Percentiles rank a stretch among this genome's conserved stretches.
These are phyloP conservation scores for Dendronephthya gigantea DNA, from an alignment of 64 coral and sea anemone genomes.

Conservation along the genomic window DNA sequence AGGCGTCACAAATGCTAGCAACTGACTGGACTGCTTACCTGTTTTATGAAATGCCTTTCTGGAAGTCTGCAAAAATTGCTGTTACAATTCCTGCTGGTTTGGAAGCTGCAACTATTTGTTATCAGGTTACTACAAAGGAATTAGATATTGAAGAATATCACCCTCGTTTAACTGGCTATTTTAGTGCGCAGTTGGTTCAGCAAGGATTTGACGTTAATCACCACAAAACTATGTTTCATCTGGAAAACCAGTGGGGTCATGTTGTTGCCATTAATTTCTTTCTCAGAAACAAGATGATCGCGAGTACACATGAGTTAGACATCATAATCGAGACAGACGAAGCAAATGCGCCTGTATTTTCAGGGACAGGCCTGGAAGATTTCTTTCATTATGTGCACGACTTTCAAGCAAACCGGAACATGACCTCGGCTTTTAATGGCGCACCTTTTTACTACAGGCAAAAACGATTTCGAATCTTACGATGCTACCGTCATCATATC, in stretches of 20 bases:
- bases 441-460: not conserved
- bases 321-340: not conserved
- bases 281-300: not conserved
- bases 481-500: not conserved
- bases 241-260: conserved; percentile 8
- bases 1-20: not conserved
- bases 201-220: not conserved
- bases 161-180: not conserved
- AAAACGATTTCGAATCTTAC: not conserved
- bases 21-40: not conserved
- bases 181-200: not conserved
- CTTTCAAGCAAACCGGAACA: not conserved
- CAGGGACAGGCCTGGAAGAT: not conserved
- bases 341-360: not conserved
- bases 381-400: not conserved
- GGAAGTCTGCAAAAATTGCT: not conserved
- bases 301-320: not conserved
- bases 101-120: not conserved
- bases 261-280: conserved; percentile 3
- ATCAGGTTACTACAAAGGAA: not conserved
- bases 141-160: not conserved
- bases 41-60: conserved; percentile 10
- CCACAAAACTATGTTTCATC: not conserved
- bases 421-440: not conserved
- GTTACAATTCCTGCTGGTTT: not conserved